Percentiles rank a stretch among this genome's conserved stretches.
phyloP scores from a whole-genome alignment of 2,113 vertebrate genomes.

The Sapayoa aenigma region DNA sequence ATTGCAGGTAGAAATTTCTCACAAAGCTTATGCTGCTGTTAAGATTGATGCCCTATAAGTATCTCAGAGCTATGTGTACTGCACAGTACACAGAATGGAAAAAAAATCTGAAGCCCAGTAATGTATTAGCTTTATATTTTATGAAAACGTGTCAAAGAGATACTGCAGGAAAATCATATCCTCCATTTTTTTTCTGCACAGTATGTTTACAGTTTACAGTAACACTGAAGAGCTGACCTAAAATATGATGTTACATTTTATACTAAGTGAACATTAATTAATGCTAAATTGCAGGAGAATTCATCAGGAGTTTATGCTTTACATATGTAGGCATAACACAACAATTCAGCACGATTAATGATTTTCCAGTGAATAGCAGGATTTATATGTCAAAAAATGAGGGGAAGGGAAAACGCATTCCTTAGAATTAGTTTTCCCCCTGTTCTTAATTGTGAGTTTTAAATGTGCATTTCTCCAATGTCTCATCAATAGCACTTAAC shows the following conservation, averaged over 20 bases:
- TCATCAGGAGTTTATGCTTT: constrained; percentile 30
- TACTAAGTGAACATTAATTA: constrained; percentile 49
- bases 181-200: neutral
- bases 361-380: constrained; percentile 9
- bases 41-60: constrained; percentile 14
- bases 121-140: neutral
- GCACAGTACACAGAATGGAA: neutral
- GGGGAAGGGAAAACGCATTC: neutral
- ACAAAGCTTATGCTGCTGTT: constrained; percentile 11
- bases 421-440: neutral
- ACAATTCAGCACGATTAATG: constrained; percentile 30
- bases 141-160: constrained; percentile 28
- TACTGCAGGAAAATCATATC: neutral
- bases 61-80: neutral
- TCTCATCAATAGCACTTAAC: neutral
- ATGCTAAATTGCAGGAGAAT: constrained; percentile 22
- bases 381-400: constrained; percentile 11
- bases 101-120: neutral
- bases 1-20: constrained; percentile 56
- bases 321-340: constrained; percentile 1
- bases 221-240: constrained; percentile 21
- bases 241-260: constrained; percentile 44
- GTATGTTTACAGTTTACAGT: neutral
- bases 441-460: neutral
- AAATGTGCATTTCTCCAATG: neutral